Conservation (phyloP, 2,113 vertebrate species). For the Propithecus coquereli region DNA sequence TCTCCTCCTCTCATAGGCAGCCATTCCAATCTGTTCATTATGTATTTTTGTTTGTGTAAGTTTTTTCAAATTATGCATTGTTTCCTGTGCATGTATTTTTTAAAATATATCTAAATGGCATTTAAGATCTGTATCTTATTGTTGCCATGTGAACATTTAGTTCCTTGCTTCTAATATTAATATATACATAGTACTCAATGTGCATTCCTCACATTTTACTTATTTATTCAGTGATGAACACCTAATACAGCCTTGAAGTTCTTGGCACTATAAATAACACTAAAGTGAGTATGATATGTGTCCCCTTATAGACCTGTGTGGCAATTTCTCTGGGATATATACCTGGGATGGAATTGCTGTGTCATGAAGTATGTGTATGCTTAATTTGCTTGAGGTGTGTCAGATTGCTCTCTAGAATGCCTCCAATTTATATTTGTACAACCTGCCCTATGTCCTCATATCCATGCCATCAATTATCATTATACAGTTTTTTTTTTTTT, state of each 20-base stretch:
- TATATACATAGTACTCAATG: neutral
- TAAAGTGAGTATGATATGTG: neutral
- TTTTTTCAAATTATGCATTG: neutral
- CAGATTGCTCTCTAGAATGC: neutral
- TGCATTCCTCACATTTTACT: neutral
- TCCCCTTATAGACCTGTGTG: neutral
- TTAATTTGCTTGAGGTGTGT: neutral
- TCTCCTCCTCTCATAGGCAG: neutral
- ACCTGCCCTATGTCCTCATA: neutral
- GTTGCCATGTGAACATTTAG: slow-evolving; percentile 5
- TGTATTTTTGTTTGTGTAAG: neutral
- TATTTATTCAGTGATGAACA: neutral
- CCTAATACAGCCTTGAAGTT: neutral
- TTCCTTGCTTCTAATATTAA: neutral
- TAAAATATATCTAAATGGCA: neutral
- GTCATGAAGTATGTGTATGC: neutral
- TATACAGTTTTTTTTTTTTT: no score
- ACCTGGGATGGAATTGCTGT: neutral
- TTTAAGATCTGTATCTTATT: neutral
- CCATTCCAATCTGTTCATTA: neutral
- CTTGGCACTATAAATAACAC: neutral
- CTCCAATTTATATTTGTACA: neutral
- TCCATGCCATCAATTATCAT: neutral
- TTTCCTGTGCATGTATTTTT: neutral
- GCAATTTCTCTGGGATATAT: neutral